A percentile compares a stretch with the other conserved stretches of the same genome.
These are phyloP conservation scores for Melangyna quadrimaculata DNA, from an alignment of 2,888 invertebrate species.

Conservation along the genomic window DNA sequence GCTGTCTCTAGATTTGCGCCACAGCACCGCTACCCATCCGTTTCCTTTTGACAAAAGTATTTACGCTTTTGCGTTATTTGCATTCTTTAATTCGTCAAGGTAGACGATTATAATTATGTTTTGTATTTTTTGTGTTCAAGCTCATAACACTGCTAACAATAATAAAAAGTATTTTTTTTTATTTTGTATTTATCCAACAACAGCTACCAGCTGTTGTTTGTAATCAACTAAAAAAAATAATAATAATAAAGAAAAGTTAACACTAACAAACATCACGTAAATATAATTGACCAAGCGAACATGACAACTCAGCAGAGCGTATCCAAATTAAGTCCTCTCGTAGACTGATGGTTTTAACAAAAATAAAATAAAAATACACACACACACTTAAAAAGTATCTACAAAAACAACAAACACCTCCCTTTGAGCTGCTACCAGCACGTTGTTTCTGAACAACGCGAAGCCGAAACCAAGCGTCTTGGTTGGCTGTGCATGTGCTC, in stretches of 20 bases:
- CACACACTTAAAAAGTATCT: neutral
- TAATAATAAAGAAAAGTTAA: constrained; percentile 12
- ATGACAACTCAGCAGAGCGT: constrained; percentile 69
- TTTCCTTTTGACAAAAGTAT: constrained; percentile 26
- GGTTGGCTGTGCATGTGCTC: constrained; percentile 62
- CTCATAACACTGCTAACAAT: neutral
- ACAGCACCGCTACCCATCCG: neutral
- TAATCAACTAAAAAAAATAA: neutral
- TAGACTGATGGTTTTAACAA: neutral
- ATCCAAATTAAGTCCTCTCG: constrained; percentile 51
- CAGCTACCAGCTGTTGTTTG: constrained; percentile 40
- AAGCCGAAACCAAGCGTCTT: constrained; percentile 24
- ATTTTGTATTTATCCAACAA: neutral
- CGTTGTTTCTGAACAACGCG: constrained; percentile 10
- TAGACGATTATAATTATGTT: constrained; percentile 39
- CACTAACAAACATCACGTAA: constrained; percentile 23
- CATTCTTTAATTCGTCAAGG: constrained; percentile 58
- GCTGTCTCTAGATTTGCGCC: constrained; percentile 16
- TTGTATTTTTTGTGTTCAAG: neutral
- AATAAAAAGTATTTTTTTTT: neutral
- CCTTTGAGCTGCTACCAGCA: neutral
- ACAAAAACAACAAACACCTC: constrained; percentile 31
- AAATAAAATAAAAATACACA: neutral
- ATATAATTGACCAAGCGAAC: constrained; percentile 55
- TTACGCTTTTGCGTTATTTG: constrained; percentile 37